Percentiles rank a stretch among this genome's conserved stretches.
phyloP scores from a whole-genome alignment of 2,113 vertebrate species.

The Syngnathus floridae region DNA sequence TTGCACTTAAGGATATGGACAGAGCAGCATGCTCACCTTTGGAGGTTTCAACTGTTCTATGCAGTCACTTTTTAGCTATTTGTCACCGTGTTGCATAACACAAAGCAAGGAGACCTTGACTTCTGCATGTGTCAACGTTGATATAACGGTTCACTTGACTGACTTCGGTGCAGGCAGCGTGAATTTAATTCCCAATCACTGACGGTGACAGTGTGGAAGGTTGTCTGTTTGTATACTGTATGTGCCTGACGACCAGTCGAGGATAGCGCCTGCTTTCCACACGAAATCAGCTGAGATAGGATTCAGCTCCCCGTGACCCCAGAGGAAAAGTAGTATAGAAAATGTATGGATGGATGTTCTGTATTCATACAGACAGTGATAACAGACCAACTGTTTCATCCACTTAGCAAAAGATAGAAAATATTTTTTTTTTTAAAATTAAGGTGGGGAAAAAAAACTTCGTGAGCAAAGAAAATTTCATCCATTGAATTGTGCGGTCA shows the following conservation, averaged over 20 bases:
- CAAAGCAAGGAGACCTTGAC: background rate
- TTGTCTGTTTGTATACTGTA: background rate
- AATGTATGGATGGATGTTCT: background rate
- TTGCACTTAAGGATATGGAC: background rate
- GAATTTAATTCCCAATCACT: slow-evolving; percentile 51
- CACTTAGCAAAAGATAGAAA: background rate
- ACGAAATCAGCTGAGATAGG: background rate
- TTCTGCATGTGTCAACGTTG: background rate
- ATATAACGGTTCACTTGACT: background rate
- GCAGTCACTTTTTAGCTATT: background rate
- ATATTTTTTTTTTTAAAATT: too few relatives aligned
- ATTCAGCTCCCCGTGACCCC: background rate
- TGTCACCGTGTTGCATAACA: background rate
- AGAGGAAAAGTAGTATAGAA: background rate
- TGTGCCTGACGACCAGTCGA: background rate
- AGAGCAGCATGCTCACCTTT: background rate
- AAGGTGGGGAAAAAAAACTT: too few relatives aligned
- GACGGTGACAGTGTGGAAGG: slow-evolving; percentile 8
- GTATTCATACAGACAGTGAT: background rate
- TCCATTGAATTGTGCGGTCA: too few relatives aligned
- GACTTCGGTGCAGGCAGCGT: slow-evolving; percentile 11
- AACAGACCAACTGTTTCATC: background rate
- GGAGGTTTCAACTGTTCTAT: background rate
- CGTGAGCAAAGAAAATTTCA: too few relatives aligned
- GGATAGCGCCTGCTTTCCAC: background rate